Evolutionary conservation across 2,113 vertebrate species (phyloP), one percentile per base, ranked within the genome.

Genomic region (Xiphophorus hellerii): DNA sequence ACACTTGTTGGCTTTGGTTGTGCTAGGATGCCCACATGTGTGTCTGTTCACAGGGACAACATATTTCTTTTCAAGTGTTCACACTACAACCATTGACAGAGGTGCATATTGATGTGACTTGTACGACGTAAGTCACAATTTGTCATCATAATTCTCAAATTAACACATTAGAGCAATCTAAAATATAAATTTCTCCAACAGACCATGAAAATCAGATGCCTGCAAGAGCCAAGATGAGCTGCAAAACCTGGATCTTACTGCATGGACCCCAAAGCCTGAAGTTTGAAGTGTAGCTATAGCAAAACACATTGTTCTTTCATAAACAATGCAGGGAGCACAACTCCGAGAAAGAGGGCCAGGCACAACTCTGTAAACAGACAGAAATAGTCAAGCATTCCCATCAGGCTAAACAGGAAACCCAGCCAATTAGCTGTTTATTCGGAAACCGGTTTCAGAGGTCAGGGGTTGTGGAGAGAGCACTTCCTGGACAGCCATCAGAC

Each of bases 341-440:
- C 85, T 90, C 70, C 88, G 87, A 88, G 85, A 87, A 86, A 76
- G 81, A 89, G 88, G 88, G 87, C 76, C 81, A 86, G 84, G 69
- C 87, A 80, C 80, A 87, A 74, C 79, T 90, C 82, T 92, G 92
- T 94, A 94, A 94, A 95, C 93, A 94, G 89, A 94, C 90, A 83
- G 87, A 94, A 95, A 94, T 94, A 94, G 93, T 93, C 82, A 12
- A 58, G 73, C 77, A 75, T 89, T 94, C 93, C 93, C 90, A 92
- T 94, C 84, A 92, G 92, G 90, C 93, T 92, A 94, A 95, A 95
- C 94, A 95, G 94, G 95, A 95, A 95, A 93, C 90, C 88, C 87
- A 93, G 93, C 87, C 93, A 95, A 95, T 94, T 93, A 93, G 92
- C 89, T 94, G 93, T 95, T 95, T 95, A 94, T 93, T 93, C 88